These are phyloP conservation scores for Drosophila micromelanica DNA, from an alignment of 1,140 invertebrate species.

Conservation along the genomic window DNA sequence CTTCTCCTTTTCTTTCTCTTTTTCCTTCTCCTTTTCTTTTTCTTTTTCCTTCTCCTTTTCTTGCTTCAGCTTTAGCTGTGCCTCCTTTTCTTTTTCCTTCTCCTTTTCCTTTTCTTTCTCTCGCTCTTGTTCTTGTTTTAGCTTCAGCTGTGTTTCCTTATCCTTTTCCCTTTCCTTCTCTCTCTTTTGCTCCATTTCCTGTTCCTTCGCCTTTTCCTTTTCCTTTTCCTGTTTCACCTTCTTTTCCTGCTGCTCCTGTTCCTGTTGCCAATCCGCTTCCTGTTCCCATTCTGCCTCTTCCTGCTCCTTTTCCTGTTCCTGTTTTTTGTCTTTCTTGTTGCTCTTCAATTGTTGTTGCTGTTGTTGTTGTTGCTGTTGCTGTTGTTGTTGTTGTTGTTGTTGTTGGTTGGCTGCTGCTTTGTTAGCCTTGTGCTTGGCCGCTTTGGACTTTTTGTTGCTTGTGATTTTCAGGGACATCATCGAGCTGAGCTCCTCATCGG, in stretches of 20 bases:
- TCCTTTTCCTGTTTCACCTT: not conserved
- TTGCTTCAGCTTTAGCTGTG: slow-evolving; percentile 25
- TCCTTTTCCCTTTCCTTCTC: too few species aligned
- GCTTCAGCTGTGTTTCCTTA: slow-evolving; percentile 18
- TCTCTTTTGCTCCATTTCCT: not conserved
- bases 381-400: slow-evolving; percentile 3
- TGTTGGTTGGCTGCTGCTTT: slow-evolving; percentile 17
- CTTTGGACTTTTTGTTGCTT: slow-evolving; percentile 34
- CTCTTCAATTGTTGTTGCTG: slow-evolving; percentile 15
- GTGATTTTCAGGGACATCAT: slow-evolving; percentile 33
- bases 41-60: not conserved
- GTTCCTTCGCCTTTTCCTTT: not conserved
- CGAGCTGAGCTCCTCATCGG: slow-evolving; percentile 24
- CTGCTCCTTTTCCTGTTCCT: slow-evolving; percentile 16
- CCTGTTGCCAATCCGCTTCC: not conserved
- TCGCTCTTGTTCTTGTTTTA: not conserved
- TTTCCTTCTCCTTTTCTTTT: not conserved
- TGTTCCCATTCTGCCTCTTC: not conserved
- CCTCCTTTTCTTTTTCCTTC: not conserved
- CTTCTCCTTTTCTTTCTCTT: slow-evolving; percentile 1
- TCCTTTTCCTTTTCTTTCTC: not conserved
- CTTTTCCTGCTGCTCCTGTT: slow-evolving; percentile 12
- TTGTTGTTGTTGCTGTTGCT: slow-evolving; percentile 2
- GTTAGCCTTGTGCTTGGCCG: slow-evolving; percentile 40
- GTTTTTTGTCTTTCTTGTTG: slow-evolving; percentile 41